These are phyloP conservation scores for Branchellion lobata DNA, from an alignment of 2,888 invertebrate genomes.

Conservation along the genomic window DNA sequence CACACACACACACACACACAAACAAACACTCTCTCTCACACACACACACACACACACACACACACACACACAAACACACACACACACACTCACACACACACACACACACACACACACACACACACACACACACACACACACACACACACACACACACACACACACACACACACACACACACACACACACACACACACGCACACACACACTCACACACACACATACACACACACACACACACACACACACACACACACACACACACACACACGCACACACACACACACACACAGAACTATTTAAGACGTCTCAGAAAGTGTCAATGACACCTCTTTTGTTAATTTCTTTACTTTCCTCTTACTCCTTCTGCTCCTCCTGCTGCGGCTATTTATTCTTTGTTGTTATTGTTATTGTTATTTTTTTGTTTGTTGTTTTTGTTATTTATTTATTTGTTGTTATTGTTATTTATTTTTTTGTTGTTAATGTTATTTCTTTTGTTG, in stretches of 20 bases:
- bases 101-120: slow-evolving; percentile 14
- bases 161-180: background rate
- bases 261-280: too few relatives aligned
- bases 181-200: slow-evolving; percentile 5
- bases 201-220: slow-evolving; percentile 17
- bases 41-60: slow-evolving; percentile 7
- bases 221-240: background rate
- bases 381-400: too few relatives aligned
- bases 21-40: background rate
- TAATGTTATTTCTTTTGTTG: too few relatives aligned
- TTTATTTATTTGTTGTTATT: too few relatives aligned
- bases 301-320: too few relatives aligned
- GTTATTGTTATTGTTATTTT: too few relatives aligned
- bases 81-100: slow-evolving; percentile 8
- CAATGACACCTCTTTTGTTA: too few relatives aligned
- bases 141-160: slow-evolving; percentile 13
- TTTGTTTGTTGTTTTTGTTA: too few relatives aligned
- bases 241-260: background rate
- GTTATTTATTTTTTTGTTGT: too few relatives aligned
- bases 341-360: too few relatives aligned
- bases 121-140: slow-evolving; percentile 11
- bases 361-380: too few relatives aligned
- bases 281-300: background rate
- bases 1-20: slow-evolving; percentile 19
- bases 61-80: slow-evolving; percentile 15